A percentile compares a stretch with the other conserved stretches of the same genome.
Evolutionary conservation across 35 echinoderm and acorn worm species (phyloP).

Genomic region (Lytechinus variegatus): DNA sequence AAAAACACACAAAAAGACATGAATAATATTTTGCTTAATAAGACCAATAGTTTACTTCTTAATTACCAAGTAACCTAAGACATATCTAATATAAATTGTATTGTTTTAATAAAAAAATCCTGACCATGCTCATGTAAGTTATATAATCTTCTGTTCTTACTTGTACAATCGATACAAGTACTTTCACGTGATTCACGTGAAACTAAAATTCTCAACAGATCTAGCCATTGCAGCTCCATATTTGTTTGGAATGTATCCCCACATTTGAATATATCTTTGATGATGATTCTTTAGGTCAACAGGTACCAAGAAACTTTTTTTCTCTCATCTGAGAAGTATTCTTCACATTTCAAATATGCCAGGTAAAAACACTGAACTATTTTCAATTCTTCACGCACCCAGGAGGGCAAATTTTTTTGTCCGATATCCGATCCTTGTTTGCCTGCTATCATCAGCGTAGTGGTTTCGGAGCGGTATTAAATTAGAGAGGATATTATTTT

Average conservation of each 20-base stretch:
- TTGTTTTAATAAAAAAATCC: too few species aligned
- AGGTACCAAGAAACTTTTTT: not conserved
- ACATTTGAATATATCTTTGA: not conserved
- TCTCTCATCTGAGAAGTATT: not conserved
- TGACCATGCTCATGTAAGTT: too few species aligned
- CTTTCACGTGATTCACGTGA: too few species aligned
- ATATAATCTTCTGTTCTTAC: too few species aligned
- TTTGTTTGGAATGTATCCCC: not conserved
- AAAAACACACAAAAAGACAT: too few species aligned
- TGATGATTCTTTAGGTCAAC: not conserved
- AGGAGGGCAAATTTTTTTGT: slow-evolving; percentile 18
- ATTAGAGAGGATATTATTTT: slow-evolving; percentile 37
- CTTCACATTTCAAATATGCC: not conserved
- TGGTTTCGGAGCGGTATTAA: slow-evolving; percentile 20
- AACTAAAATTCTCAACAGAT: too few species aligned
- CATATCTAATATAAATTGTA: too few species aligned
- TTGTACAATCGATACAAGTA: too few species aligned
- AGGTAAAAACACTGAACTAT: slow-evolving; percentile 25
- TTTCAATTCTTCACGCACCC: not conserved
- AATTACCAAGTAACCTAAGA: too few species aligned
- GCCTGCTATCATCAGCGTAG: not conserved
- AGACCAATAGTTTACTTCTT: too few species aligned
- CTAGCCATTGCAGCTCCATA: not conserved
- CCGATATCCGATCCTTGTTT: slow-evolving; percentile 25
- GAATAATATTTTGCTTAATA: too few species aligned